Conservation (phyloP, 2,113 vertebrate genomes). For the Poicephalus gulielmi region DNA sequence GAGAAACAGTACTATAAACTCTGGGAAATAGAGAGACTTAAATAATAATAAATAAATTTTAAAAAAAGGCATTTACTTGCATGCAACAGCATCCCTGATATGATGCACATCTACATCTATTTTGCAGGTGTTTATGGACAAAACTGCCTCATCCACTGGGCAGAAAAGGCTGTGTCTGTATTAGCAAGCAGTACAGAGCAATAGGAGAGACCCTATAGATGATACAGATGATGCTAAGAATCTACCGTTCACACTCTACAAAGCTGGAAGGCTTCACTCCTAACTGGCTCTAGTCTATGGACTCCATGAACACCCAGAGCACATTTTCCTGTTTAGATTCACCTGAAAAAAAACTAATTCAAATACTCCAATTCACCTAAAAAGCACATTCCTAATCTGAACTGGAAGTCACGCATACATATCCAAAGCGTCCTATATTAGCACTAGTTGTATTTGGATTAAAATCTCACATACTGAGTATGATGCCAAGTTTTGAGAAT, state of each 20-base stretch:
- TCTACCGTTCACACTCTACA: neutral
- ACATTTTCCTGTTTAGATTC: neutral
- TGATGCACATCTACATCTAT: neutral
- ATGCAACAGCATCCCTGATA: neutral
- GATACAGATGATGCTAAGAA: neutral
- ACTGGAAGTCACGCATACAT: neutral
- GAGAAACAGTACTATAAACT: neutral
- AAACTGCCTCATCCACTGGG: neutral
- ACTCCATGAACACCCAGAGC: neutral
- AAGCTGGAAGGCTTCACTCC: neutral
- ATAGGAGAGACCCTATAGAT: neutral
- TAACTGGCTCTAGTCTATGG: neutral
- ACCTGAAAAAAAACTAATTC: neutral
- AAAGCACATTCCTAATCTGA: neutral
- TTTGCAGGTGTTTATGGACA: neutral
- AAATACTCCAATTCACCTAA: neutral
- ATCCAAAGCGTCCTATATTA: neutral
- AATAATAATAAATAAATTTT: neutral
- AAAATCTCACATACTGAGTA: neutral
- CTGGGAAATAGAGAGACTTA: neutral
- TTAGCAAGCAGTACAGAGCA: neutral
- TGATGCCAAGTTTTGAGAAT: neutral
- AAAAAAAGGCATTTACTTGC: neutral
- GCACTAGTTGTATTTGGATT: neutral
- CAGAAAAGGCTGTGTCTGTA: neutral